These are phyloP conservation scores for Urosaurus nigricauda DNA, from an alignment of 2,797 vertebrate genomes.

Conservation along the genomic window DNA sequence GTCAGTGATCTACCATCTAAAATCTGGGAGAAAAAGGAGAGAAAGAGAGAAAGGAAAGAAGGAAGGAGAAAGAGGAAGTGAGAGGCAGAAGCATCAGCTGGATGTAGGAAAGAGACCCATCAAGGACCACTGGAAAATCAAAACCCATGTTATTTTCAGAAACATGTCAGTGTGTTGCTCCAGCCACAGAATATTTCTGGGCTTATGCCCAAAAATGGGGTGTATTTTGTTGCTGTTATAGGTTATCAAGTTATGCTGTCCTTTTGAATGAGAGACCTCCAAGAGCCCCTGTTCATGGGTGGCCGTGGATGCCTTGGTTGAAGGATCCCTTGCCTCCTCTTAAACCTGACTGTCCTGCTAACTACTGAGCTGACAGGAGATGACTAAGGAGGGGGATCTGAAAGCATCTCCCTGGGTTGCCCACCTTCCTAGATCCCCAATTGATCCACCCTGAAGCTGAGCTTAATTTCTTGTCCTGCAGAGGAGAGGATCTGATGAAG, in stretches of 20 bases:
- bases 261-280: too few relatives aligned
- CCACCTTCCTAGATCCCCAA: neutral
- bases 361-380: too few relatives aligned
- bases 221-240: too few relatives aligned
- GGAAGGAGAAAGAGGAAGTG: neutral
- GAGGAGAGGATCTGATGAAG: too few relatives aligned
- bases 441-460: neutral
- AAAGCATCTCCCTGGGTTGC: neutral
- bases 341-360: neutral
- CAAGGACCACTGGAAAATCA: too few relatives aligned
- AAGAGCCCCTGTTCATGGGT: neutral
- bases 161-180: too few relatives aligned
- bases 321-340: neutral
- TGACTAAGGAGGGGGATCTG: neutral
- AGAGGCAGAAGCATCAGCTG: neutral
- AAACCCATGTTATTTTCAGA: neutral
- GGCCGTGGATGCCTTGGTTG: neutral
- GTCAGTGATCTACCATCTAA: neutral
- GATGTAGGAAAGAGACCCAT: too few relatives aligned
- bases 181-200: too few relatives aligned
- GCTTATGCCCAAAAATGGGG: neutral
- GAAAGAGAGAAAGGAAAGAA: neutral
- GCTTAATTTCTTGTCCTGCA: too few relatives aligned
- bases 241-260: too few relatives aligned
- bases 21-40: neutral